Evolutionary conservation across 1,140 invertebrate genomes (phyloP).

Genomic region (Atopsyche davidsoni): DNA sequence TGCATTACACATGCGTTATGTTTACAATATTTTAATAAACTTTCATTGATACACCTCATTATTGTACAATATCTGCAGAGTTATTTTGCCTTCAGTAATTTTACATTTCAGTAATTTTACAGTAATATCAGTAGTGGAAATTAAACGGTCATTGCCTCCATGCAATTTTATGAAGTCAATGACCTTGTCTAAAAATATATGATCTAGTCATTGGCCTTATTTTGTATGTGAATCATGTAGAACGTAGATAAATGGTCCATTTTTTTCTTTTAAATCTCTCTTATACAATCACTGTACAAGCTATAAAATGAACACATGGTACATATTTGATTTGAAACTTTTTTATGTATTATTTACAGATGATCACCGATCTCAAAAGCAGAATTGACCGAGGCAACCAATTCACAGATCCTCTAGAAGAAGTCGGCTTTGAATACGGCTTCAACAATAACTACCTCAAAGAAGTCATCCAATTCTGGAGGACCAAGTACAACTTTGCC

Average conservation of each 20-base stretch:
- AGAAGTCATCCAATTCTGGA: constrained; percentile 65
- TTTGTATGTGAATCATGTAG: background rate
- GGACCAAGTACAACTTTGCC: constrained; percentile 68
- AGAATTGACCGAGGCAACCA: constrained; percentile 51
- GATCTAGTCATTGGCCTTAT: no score
- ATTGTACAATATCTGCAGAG: no score
- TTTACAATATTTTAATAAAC: no score
- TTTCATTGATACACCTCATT: no score
- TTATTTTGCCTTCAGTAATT: no score
- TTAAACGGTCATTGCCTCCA: no score
- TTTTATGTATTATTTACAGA: constrained; percentile 37
- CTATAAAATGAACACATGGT: background rate
- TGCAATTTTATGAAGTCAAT: no score
- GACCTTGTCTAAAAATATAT: constrained; percentile 48
- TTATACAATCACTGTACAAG: constrained; percentile 64
- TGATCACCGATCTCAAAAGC: constrained; percentile 56
- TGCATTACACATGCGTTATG: no score
- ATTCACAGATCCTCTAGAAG: constrained; percentile 57
- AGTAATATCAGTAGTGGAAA: no score
- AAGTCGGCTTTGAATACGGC: constrained; percentile 68
- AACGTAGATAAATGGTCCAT: constrained; percentile 55
- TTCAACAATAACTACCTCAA: constrained; percentile 65
- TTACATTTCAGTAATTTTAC: no score
- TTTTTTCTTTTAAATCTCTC: constrained; percentile 65
- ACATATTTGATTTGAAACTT: background rate